Base-by-base conservation (phyloP, 2,113 vertebrate genomes). In the Apeltes quadracus region DNA sequence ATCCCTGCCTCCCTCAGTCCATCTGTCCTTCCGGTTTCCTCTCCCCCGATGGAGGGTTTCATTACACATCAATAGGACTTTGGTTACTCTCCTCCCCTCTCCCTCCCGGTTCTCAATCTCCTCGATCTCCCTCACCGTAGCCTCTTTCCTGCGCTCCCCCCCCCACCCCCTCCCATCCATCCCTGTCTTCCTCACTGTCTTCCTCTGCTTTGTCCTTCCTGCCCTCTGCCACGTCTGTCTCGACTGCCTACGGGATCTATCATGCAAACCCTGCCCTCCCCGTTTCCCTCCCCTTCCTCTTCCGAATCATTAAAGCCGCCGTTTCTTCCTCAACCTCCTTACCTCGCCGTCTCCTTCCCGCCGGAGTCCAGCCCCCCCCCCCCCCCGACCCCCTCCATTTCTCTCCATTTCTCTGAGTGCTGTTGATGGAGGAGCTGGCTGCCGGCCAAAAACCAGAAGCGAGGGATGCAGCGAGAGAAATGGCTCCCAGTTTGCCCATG, bases 41-140 rank as follows among this genome's bases (percentile, higher is more conserved):
- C 65, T 61, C 67, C 71, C 63, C 68, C 39, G 65, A 72, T 69
- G 55, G 65, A 36, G 74, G 83, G 76, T 84, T 85, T 81, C 72
- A 74, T 91, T 90, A 89, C 88, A 88, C 84, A 84, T 92, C 88
- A 87, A 84, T 91, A 84, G 82, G 79, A 75, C 70, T 88, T 84
- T 83, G 80, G 81, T 89, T 91, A 74, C 88, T 73, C 65, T 81
- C 73, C 43, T 80, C 6, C 75, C 58, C 78, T 73, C 83, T 78
- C 78, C 64, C 66, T 67, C 79, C 67, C 22, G 27, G 61, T 70
- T 63, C 69, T 73, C 82, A 34, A 46, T 71, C 77, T 84, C 68
- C 81, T 85, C 62, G 38, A 70, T 69, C 66, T 14, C 34, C 61
- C 61, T 63, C 65, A 16, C 38, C 4, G 2, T 20, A 59, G 50